A percentile compares a stretch with the other conserved stretches of the same genome.
These are phyloP conservation scores for Syngnathus scovelli DNA, from an alignment of 2,113 vertebrate genomes.

Conservation along the genomic window DNA sequence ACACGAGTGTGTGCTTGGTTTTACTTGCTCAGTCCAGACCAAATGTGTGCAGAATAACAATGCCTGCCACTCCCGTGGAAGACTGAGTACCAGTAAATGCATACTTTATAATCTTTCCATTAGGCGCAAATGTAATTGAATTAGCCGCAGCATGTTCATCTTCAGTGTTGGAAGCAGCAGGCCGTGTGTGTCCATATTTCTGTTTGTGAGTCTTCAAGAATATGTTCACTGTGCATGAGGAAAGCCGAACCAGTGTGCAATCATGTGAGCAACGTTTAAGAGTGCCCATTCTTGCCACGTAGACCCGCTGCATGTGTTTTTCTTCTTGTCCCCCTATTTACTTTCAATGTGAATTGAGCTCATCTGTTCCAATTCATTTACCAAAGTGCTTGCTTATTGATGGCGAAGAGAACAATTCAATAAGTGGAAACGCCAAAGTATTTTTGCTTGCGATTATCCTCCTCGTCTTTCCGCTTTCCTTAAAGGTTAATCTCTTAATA, in stretches of 20 bases:
- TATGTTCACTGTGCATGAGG: background rate
- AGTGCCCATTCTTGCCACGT: background rate
- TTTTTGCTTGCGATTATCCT: background rate
- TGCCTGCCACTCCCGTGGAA: background rate
- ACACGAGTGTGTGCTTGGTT: constrained; percentile 4
- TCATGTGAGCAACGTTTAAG: background rate
- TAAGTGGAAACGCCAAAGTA: background rate
- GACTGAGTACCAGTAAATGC: background rate
- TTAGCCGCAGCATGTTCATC: background rate
- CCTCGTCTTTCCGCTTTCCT: background rate
- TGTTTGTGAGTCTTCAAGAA: background rate
- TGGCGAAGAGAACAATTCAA: background rate
- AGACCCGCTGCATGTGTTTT: background rate
- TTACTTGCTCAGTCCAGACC: background rate
- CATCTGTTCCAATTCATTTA: background rate
- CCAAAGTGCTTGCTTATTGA: background rate
- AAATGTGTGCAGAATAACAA: constrained; percentile 7
- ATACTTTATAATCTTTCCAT: background rate
- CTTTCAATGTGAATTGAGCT: background rate
- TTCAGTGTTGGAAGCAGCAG: background rate
- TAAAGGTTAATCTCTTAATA: background rate
- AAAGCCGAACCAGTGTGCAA: background rate
- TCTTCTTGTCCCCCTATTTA: background rate
- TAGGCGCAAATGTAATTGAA: constrained; percentile 5
- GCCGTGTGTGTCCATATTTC: background rate